Conservation (phyloP, 1,140 invertebrate species). For the Euglossa dilemma region DNA sequence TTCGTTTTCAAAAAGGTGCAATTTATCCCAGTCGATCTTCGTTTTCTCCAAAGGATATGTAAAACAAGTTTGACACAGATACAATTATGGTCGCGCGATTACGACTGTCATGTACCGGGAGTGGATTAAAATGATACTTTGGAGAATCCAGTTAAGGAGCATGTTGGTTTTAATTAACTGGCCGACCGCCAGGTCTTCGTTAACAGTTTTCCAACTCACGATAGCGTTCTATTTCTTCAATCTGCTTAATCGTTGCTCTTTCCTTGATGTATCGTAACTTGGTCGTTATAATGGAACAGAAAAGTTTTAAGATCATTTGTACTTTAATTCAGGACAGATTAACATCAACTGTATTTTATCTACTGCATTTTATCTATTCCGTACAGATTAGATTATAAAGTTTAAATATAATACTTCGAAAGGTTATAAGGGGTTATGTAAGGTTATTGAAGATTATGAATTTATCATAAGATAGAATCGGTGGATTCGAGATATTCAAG, state of each 20-base stretch:
- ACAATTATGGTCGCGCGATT: slow-evolving; percentile 46
- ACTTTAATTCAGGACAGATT: not conserved
- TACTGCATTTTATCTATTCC: no score
- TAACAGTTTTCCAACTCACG: slow-evolving; percentile 28
- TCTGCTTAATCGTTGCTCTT: not conserved
- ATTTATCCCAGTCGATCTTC: slow-evolving; percentile 18
- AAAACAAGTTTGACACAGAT: not conserved
- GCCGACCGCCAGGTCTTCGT: slow-evolving; percentile 66
- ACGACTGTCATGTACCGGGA: slow-evolving; percentile 32
- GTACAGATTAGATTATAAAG: no score
- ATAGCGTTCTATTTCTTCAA: slow-evolving; percentile 8
- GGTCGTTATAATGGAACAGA: no score
- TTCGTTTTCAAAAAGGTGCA: not conserved
- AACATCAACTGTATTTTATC: no score
- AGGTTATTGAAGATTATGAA: no score
- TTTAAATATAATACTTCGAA: no score
- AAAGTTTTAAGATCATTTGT: not conserved
- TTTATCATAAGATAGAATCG: no score
- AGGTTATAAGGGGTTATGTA: no score
- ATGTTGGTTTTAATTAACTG: slow-evolving; percentile 70
- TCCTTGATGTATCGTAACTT: not conserved
- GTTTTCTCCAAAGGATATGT: not conserved
- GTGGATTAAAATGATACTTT: slow-evolving; percentile 43
- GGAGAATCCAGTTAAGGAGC: slow-evolving; percentile 59
- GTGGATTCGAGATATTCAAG: no score